Evolutionary conservation across 2,888 invertebrate genomes (phyloP).

Genomic region (Pristionchus fissidentatus): DNA sequence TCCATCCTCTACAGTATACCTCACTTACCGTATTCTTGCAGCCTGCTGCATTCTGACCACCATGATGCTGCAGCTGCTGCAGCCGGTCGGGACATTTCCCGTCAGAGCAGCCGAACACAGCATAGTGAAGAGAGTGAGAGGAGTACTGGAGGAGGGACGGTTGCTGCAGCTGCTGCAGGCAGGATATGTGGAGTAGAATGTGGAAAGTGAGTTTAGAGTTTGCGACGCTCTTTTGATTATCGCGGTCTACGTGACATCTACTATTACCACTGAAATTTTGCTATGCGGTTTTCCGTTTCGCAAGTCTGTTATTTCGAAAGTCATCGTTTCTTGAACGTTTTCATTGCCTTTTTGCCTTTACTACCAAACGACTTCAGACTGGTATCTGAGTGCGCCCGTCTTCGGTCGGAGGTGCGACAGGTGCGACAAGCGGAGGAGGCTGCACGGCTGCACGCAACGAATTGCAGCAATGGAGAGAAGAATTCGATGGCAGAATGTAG

Average conservation of each 20-base stretch:
- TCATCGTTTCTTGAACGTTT: no score
- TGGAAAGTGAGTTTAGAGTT: slow-evolving; percentile 16
- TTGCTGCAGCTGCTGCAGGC: not conserved
- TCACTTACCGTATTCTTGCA: no score
- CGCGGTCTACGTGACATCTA: no score
- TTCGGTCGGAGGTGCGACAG: not conserved
- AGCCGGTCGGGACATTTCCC: slow-evolving; percentile 1
- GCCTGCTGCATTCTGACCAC: no score
- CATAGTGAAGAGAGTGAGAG: not conserved
- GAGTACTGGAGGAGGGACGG: not conserved
- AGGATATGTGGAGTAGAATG: slow-evolving; percentile 21
- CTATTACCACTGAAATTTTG: no score
- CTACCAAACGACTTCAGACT: not conserved
- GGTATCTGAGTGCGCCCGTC: not conserved
- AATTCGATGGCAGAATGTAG: slow-evolving; percentile 83
- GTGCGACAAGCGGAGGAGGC: slow-evolving; percentile 84
- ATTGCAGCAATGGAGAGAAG: slow-evolving; percentile 82
- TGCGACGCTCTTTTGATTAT: no score
- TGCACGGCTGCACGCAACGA: slow-evolving; percentile 82
- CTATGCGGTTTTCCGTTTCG: no score
- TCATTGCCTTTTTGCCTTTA: no score
- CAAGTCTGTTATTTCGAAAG: not conserved
- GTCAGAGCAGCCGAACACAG: slow-evolving; percentile 7
- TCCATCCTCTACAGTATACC: no score
- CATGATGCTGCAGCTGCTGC: no score